These are phyloP conservation scores for Epistrophella euchroma DNA, from an alignment of 2,888 invertebrate genomes.

Conservation along the genomic window DNA sequence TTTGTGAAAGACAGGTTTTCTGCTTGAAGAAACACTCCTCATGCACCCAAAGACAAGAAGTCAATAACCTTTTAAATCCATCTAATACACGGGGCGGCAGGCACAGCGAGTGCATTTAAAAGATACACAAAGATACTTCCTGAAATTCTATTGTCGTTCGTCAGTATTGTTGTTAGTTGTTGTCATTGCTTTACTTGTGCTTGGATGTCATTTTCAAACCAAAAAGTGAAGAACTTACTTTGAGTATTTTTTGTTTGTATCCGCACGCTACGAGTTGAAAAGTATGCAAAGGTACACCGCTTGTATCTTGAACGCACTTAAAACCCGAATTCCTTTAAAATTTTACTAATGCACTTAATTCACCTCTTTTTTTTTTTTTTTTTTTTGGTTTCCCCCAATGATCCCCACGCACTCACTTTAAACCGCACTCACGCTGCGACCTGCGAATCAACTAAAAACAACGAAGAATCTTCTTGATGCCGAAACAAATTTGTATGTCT, in stretches of 20 bases:
- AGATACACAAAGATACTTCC: slow-evolving; percentile 55
- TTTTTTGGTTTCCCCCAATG: not conserved
- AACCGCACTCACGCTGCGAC: slow-evolving; percentile 46
- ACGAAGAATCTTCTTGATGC: slow-evolving; percentile 17
- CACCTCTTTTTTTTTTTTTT: not conserved
- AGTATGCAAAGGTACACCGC: not conserved
- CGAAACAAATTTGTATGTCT: slow-evolving; percentile 1
- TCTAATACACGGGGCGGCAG: slow-evolving; percentile 9
- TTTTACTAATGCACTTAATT: slow-evolving; percentile 45
- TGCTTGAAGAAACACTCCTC: slow-evolving; percentile 36
- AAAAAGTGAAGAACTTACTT: slow-evolving; percentile 53
- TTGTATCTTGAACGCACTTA: slow-evolving; percentile 34
- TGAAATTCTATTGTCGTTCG: slow-evolving; percentile 58
- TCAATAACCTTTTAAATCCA: slow-evolving; percentile 56
- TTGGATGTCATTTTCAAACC: slow-evolving; percentile 10
- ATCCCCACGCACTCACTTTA: slow-evolving; percentile 31
- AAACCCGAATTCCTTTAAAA: slow-evolving; percentile 45
- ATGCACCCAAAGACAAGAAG: slow-evolving; percentile 45
- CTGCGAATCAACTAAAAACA: not conserved
- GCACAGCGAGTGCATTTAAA: slow-evolving; percentile 35
- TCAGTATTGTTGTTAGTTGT: slow-evolving; percentile 11
- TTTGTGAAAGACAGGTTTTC: slow-evolving; percentile 66
- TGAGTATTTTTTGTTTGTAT: slow-evolving; percentile 33
- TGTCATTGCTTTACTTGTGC: slow-evolving; percentile 2
- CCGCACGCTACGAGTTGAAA: not conserved